Conservation (phyloP, 1,140 invertebrate genomes). For the Ceratina calcarata region DNA sequence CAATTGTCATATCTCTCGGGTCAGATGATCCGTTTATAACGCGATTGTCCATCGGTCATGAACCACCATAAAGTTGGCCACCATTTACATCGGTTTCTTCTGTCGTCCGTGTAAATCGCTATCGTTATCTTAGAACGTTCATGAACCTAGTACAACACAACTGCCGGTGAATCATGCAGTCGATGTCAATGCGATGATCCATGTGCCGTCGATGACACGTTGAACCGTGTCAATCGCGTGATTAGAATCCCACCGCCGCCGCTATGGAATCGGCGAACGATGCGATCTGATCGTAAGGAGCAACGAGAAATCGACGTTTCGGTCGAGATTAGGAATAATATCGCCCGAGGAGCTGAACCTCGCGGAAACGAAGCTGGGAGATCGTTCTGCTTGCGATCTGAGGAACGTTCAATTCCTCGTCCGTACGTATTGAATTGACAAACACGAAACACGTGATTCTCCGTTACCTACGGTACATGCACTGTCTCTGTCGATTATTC, state of each 20-base stretch:
- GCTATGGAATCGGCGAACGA: too few species aligned
- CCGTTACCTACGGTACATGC: constrained; percentile 26
- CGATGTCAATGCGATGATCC: too few species aligned
- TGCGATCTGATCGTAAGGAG: too few species aligned
- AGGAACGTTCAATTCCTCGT: constrained; percentile 11
- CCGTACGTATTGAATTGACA: constrained; percentile 6
- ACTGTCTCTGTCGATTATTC: constrained; percentile 32
- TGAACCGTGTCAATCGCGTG: too few species aligned
- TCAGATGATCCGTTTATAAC: not conserved
- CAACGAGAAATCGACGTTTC: not conserved
- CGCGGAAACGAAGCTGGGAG: constrained; percentile 13
- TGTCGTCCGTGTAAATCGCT: too few species aligned
- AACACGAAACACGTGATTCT: not conserved
- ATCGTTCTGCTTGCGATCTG: not conserved
- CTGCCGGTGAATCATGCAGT: too few species aligned
- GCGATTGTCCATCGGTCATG: not conserved
- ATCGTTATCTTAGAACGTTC: not conserved
- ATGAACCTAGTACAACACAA: too few species aligned
- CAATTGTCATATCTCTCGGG: constrained; percentile 6
- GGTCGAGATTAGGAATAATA: not conserved
- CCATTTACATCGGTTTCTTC: not conserved
- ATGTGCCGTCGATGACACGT: too few species aligned
- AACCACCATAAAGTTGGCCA: not conserved
- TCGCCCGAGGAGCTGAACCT: constrained; percentile 4
- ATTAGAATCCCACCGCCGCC: too few species aligned